phyloP scores from a whole-genome alignment of 2,888 invertebrate species.

The Pocota personata region DNA sequence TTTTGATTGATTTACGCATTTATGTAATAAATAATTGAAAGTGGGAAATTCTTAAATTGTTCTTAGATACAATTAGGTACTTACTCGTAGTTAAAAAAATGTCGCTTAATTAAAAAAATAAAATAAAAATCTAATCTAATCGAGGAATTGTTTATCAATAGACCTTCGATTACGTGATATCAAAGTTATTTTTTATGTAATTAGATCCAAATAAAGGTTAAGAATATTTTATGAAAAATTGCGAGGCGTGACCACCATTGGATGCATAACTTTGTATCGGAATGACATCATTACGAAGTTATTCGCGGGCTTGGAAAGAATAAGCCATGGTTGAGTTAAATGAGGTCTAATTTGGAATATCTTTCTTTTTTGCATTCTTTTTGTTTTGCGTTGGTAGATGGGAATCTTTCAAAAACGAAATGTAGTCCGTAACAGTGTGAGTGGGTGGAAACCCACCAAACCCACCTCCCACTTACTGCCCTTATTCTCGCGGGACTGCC shows the following conservation, averaged over 20 bases:
- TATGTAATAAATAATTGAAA: not conserved
- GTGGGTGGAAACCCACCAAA: no score
- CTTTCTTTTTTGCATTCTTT: no score
- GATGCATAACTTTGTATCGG: not conserved
- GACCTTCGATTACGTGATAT: slow-evolving; percentile 40
- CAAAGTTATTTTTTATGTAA: slow-evolving; percentile 4
- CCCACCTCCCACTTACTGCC: no score
- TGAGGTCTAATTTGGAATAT: no score
- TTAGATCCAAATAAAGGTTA: slow-evolving; percentile 26
- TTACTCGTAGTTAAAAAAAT: not conserved
- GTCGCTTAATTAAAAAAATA: not conserved
- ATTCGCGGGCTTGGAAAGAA: no score
- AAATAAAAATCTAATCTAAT: slow-evolving; percentile 49
- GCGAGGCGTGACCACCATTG: not conserved
- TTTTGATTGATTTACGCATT: not conserved
- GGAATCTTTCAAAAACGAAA: no score
- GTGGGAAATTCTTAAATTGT: not conserved
- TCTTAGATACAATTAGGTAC: not conserved
- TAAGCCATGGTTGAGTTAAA: no score
- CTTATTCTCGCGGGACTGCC: no score
- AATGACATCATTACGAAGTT: not conserved
- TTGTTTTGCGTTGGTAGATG: no score
- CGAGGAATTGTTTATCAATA: slow-evolving; percentile 50
- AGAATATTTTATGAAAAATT: not conserved
- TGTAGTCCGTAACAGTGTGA: no score